Evolutionary conservation across 2,797 vertebrate genomes (phyloP).

Genomic region (Xerus rutilus): DNA sequence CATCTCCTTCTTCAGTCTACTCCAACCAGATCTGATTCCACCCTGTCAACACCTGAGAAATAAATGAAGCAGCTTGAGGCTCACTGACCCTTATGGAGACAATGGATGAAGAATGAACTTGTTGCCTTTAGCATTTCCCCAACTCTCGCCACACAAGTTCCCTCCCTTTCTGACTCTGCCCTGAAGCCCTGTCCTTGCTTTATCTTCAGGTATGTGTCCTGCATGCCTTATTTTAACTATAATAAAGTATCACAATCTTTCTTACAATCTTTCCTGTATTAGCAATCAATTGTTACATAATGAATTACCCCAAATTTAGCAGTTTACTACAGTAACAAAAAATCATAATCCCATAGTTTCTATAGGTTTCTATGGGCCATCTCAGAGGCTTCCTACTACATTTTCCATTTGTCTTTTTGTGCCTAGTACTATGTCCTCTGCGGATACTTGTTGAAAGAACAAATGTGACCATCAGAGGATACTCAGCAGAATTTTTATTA

Average conservation of each 20-base stretch:
- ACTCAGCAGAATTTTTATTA: not conserved
- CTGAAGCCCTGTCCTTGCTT: not conserved
- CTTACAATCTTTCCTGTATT: not conserved
- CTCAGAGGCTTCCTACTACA: not conserved
- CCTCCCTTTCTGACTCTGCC: not conserved
- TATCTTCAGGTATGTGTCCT: not conserved
- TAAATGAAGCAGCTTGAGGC: not conserved
- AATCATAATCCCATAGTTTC: not conserved
- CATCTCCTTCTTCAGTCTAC: not conserved
- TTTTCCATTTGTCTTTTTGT: not conserved
- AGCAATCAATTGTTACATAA: not conserved
- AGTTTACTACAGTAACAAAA: not conserved
- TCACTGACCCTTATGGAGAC: not conserved
- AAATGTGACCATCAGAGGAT: not conserved
- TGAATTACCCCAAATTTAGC: not conserved
- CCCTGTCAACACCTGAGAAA: not conserved
- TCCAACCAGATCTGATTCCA: not conserved
- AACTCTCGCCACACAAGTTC: not conserved
- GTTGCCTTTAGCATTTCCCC: not conserved
- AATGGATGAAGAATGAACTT: not conserved
- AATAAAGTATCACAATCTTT: not conserved
- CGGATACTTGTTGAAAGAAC: not conserved
- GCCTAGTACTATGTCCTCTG: not conserved
- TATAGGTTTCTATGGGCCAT: not conserved
- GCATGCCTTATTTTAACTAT: not conserved